Percentiles rank a stretch among this genome's conserved stretches.
phyloP scores from a whole-genome alignment of 2,888 invertebrate genomes.

The Phorcus lineatus region DNA sequence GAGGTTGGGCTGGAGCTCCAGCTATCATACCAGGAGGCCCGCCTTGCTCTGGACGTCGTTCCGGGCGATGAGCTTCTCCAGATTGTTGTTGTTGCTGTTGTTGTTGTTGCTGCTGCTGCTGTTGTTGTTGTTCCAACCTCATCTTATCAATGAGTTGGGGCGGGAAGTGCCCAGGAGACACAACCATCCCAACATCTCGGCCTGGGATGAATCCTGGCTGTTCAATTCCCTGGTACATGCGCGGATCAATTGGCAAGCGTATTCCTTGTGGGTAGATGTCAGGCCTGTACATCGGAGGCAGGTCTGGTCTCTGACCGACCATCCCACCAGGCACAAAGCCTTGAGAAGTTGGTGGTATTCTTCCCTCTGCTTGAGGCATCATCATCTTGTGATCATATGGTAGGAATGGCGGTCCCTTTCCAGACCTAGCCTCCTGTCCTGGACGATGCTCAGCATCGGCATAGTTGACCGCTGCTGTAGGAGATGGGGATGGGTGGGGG shows the following conservation, averaged over 20 bases:
- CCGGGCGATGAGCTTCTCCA: constrained; percentile 47
- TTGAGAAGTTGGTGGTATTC: constrained; percentile 25
- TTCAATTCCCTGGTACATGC: constrained; percentile 40
- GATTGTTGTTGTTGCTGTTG: not conserved
- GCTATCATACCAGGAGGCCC: constrained; percentile 16
- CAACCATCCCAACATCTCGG: constrained; percentile 31
- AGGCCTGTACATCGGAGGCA: constrained; percentile 38
- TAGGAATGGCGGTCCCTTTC: constrained; percentile 25
- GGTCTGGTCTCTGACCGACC: constrained; percentile 30
- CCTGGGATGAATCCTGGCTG: constrained; percentile 30
- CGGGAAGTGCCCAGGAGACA: not conserved
- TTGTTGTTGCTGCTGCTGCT: constrained; percentile 1
- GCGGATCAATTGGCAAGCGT: constrained; percentile 61
- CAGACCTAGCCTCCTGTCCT: constrained; percentile 28
- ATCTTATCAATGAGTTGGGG: constrained; percentile 6
- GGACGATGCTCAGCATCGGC: constrained; percentile 36
- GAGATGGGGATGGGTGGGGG: constrained; percentile 11
- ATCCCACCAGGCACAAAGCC: constrained; percentile 44
- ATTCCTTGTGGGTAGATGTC: constrained; percentile 31
- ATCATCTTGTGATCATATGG: constrained; percentile 31
- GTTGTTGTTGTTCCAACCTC: not conserved
- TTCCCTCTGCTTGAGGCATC: constrained; percentile 25
- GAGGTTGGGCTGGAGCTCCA: constrained; percentile 4
- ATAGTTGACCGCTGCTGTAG: constrained; percentile 40
- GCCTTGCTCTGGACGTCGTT: constrained; percentile 44